These are phyloP conservation scores for Tapirus terrestris DNA, from an alignment of 2,113 vertebrate species.

Conservation along the genomic window DNA sequence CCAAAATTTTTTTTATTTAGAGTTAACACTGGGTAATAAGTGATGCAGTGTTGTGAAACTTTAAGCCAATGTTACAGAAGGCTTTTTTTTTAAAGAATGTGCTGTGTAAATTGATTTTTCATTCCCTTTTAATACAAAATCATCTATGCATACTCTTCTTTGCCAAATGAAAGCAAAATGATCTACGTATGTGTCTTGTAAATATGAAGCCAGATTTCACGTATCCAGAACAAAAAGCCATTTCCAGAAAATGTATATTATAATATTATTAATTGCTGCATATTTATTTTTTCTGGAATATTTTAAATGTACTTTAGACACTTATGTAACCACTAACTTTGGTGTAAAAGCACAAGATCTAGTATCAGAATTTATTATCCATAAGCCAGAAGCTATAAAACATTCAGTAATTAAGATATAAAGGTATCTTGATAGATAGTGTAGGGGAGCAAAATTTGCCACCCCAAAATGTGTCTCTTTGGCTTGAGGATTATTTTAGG, in stretches of 20 bases:
- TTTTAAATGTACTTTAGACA: background rate
- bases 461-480: no score
- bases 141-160: background rate
- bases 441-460: no score
- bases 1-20: background rate
- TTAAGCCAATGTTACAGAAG: slow-evolving; percentile 24
- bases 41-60: slow-evolving; percentile 28
- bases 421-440: background rate
- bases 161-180: background rate
- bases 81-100: slow-evolving; percentile 17
- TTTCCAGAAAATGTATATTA: background rate
- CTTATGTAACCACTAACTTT: background rate
- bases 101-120: background rate
- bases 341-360: background rate
- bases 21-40: slow-evolving; percentile 40
- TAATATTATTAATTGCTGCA: background rate
- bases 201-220: background rate
- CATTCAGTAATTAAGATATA: background rate
- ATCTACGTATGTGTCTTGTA: background rate
- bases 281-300: background rate
- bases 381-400: background rate
- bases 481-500: no score
- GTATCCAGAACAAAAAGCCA: background rate
- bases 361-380: background rate
- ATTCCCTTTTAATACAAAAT: background rate